Evolutionary conservation across 1,140 invertebrate species (phyloP), one percentile per base, ranked within the genome.

Genomic region (Drosophila sucinea): DNA sequence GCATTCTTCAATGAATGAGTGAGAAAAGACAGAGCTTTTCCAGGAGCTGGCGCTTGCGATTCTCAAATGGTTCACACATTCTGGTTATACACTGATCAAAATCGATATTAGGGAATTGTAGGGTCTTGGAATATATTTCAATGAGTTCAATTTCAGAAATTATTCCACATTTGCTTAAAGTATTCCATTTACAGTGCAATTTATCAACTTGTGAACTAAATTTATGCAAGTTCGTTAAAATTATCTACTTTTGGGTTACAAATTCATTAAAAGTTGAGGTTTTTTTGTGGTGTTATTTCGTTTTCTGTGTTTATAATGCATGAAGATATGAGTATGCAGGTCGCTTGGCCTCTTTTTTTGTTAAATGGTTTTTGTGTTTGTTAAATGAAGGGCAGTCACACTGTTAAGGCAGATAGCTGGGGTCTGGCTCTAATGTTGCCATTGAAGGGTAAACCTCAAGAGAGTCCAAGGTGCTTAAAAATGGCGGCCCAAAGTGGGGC

Each of bases 251-350:
- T 58, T 58, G 55, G 55, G 30, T 23, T 38, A 25, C 35, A 17
- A 57, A 57, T 35, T 23, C 17, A 35, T 35, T 57, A 23, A 33
- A 58, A 38, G 32, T 25, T 58, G 17, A 17, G n/a, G 29, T 33
- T 56, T 56, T 32, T 56, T 56, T 35, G 23, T 57, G 29, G 27
- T 33, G 30, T 33, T 57, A 17, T 57, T 51, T 3, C 25, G n/a
- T 23, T 25, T 23, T 44, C 44, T 23, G 17, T 51, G 44, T 51
- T 51, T 51, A 51, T 51, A 51, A 35, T 38, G 32, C 33, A 35
- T 25, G 33, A 58, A 58, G 32, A 58, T 58, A 58, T 58, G 30
- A 33, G 56, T 58, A 58, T 58, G 56, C 32, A 58, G 56, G 32
- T 35, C 32, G 56, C 56, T 58, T 51, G 44, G 44, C 44, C 44